Base-by-base conservation (phyloP, 2,888 invertebrate genomes). In the Callosobruchus maculatus region DNA sequence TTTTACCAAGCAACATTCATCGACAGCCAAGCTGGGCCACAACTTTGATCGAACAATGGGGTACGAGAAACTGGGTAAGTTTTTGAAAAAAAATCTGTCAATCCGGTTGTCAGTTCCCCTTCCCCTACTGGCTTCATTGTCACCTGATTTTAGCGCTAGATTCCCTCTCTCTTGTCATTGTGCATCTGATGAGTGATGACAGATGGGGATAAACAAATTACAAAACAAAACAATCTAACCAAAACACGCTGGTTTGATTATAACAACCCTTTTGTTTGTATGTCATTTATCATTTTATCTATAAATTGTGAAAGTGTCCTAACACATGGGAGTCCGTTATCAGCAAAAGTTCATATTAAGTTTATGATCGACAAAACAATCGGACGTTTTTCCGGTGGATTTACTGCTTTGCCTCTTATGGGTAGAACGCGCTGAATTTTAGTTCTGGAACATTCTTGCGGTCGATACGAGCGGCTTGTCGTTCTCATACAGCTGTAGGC, bases 1-100 rank as follows among this genome's bases (percentile, higher is more conserved):
- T 79, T 70, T 76, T 75, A 21, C 76, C 77, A 22, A 74, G 71
- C 71, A 73, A 72, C 20, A 71, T 72, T 67, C 76, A 75, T 22
- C 72, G 75, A 22, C 72, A 70, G 21, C 74, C 76, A 5, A 30
- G 69, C 26, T 81, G 81, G 81, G 49, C 49, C 9, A 49, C 49
- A 1, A 49, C 49, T 7, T 49, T 49, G 1, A 49, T 49, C 3
- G 49, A 49, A 49, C 49, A 49, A 49, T 49, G 49, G 49, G 49
- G 49, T 13, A 49, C 49, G 9, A 49, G 49, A 49, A 49, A 49
- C 13, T 49, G 49, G 49, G 49, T 49, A 49, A 49, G 49, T 49
- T 49, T 49, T 49, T 49, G 9, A 49, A 49, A 49, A 49, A 18
- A 49, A 13, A 49, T 18, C 13, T 18, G 18, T 49, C 5, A 49